Percentiles rank a stretch among this genome's conserved stretches.
Evolutionary conservation across 2,797 vertebrate species (phyloP).

Genomic region (Catharus ustulatus): DNA sequence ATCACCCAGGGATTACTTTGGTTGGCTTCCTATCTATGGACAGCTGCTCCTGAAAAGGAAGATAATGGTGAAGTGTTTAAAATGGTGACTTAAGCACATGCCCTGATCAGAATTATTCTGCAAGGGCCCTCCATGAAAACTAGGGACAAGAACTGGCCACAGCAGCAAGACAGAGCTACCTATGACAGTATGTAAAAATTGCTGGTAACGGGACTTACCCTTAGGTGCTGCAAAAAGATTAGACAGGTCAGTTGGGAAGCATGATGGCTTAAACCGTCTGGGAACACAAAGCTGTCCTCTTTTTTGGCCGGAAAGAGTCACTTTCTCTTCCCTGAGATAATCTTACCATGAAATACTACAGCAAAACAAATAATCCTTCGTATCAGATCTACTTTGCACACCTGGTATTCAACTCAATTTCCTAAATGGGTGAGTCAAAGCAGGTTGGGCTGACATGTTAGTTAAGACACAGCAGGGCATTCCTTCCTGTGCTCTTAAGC

Average conservation of each 20-base stretch:
- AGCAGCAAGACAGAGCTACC: neutral
- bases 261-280: neutral
- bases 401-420: neutral
- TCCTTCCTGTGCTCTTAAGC: neutral
- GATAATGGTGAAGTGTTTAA: neutral
- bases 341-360: neutral
- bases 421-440: neutral
- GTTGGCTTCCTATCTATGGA: neutral
- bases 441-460: neutral
- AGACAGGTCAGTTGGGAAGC: neutral
- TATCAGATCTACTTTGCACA: neutral
- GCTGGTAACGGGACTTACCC: neutral
- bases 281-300: neutral
- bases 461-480: neutral
- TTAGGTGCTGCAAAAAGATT: neutral
- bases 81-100: rapidly evolving
- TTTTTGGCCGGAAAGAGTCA: neutral
- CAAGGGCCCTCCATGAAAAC: neutral
- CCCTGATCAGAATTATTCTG: neutral
- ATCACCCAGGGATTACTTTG: neutral
- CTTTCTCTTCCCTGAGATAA: neutral
- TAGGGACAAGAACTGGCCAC: neutral
- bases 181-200: neutral
- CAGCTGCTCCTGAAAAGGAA: neutral
- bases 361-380: neutral